phyloP scores from a whole-genome alignment of 2,888 invertebrate species.

The Synanthedon tipuliformis region DNA sequence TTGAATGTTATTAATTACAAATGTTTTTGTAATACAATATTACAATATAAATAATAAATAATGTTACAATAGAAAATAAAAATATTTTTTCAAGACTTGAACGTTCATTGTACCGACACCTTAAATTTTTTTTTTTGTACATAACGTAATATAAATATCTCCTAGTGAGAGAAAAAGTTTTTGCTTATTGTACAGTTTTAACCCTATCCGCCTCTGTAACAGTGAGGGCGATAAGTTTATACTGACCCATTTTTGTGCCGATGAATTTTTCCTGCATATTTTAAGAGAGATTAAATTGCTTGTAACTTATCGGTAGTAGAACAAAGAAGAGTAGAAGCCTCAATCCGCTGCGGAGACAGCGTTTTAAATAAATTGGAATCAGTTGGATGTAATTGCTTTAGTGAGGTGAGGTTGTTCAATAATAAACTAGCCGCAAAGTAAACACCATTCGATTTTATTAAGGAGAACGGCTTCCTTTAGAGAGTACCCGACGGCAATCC shows the following conservation, averaged over 20 bases:
- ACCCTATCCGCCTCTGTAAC: not conserved
- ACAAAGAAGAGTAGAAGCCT: not conserved
- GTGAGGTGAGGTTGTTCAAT: not conserved
- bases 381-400: not conserved
- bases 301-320: conserved; percentile 34
- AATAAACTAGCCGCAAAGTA: conserved; percentile 44
- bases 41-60: too few species aligned
- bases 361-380: not conserved
- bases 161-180: not conserved
- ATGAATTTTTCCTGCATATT: conserved; percentile 44
- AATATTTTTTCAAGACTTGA: too few species aligned
- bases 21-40: too few species aligned
- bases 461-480: conserved; percentile 40
- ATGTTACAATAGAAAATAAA: too few species aligned
- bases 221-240: not conserved
- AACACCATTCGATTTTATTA: conserved; percentile 63
- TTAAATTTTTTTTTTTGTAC: too few species aligned
- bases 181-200: not conserved
- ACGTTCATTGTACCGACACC: too few species aligned
- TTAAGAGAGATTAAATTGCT: conserved; percentile 53
- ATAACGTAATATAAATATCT: too few species aligned
- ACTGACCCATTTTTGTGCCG: conserved; percentile 18
- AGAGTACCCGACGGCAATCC: conserved; percentile 51
- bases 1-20: too few species aligned
- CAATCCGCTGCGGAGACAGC: not conserved